These are phyloP conservation scores for Aphelinus certus DNA, from an alignment of 1,140 invertebrate species.

Conservation along the genomic window DNA sequence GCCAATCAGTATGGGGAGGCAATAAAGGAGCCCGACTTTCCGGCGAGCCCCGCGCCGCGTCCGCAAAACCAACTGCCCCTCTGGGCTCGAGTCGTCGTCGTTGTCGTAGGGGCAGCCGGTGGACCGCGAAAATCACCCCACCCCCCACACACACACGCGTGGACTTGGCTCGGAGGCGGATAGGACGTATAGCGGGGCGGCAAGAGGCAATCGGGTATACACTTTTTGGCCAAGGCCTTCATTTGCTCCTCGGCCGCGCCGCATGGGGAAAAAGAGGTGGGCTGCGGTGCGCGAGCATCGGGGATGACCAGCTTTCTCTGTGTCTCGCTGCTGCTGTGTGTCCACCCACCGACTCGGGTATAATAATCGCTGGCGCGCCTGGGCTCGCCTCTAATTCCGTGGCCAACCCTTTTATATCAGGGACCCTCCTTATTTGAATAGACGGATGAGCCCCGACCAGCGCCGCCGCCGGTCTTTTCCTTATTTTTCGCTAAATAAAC, in stretches of 20 bases:
- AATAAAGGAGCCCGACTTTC: slow-evolving; percentile 38
- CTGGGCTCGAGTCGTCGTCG: background rate
- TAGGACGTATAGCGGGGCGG: background rate
- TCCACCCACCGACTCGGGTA: slow-evolving; percentile 24
- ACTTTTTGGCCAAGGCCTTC: slow-evolving; percentile 39
- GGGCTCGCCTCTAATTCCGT: slow-evolving; percentile 53
- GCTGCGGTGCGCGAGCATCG: slow-evolving; percentile 28
- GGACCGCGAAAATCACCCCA: slow-evolving; percentile 42
- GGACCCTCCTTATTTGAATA: slow-evolving; percentile 54
- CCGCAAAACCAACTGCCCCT: slow-evolving; percentile 31
- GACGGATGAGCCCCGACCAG: slow-evolving; percentile 16
- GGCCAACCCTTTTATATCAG: slow-evolving; percentile 54
- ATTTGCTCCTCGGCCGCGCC: slow-evolving; percentile 10
- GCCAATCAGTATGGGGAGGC: slow-evolving; percentile 27
- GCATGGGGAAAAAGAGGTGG: slow-evolving; percentile 18
- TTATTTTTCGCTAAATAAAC: slow-evolving; percentile 40
- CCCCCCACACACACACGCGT: slow-evolving; percentile 26
- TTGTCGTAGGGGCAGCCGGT: slow-evolving; percentile 22
- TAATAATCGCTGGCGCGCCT: slow-evolving; percentile 48
- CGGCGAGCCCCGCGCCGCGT: slow-evolving; percentile 21
- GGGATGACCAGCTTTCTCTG: slow-evolving; percentile 24
- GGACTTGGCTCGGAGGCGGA: too few relatives aligned
- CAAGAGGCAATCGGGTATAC: slow-evolving; percentile 36
- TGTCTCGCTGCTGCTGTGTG: slow-evolving; percentile 10
- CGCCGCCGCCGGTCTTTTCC: slow-evolving; percentile 16